Percentiles rank a stretch among this genome's conserved stretches.
Evolutionary conservation across 2,888 invertebrate genomes (phyloP).

Genomic region (Theristus sp.): DNA sequence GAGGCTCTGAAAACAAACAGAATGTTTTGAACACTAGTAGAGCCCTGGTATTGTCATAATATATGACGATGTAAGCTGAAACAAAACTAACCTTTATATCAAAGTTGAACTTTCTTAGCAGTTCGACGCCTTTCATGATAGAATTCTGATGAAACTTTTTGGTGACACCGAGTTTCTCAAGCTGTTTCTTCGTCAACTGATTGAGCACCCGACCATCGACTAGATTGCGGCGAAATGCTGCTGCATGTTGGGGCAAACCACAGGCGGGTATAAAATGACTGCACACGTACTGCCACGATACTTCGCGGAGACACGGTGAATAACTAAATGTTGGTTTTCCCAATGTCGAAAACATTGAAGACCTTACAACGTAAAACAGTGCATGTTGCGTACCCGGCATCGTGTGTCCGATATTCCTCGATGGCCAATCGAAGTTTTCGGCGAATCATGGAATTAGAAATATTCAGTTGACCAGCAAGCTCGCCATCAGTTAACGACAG

Average conservation of each 20-base stretch:
- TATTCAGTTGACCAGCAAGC: constrained; percentile 70
- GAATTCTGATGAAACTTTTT: constrained; percentile 85
- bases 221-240: constrained; percentile 65
- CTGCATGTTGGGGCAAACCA: constrained; percentile 72
- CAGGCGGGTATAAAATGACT: constrained; percentile 79
- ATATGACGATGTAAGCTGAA: too few relatives aligned
- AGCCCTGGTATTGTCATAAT: neutral
- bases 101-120: constrained; percentile 73
- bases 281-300: constrained; percentile 74
- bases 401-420: constrained; percentile 71
- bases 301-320: neutral
- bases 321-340: neutral
- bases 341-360: too few relatives aligned
- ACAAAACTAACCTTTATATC: constrained; percentile 43
- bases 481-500: constrained; percentile 76
- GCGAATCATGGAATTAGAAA: constrained; percentile 74
- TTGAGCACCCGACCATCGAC: constrained; percentile 83
- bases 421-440: constrained; percentile 78
- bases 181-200: constrained; percentile 73
- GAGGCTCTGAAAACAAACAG: neutral
- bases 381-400: too few relatives aligned
- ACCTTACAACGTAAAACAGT: too few relatives aligned
- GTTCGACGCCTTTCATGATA: constrained; percentile 75
- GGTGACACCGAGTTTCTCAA: constrained; percentile 77
- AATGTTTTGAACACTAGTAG: neutral